Base-by-base conservation (phyloP, 2,888 invertebrate genomes). In the Drosophila macrospina region DNA sequence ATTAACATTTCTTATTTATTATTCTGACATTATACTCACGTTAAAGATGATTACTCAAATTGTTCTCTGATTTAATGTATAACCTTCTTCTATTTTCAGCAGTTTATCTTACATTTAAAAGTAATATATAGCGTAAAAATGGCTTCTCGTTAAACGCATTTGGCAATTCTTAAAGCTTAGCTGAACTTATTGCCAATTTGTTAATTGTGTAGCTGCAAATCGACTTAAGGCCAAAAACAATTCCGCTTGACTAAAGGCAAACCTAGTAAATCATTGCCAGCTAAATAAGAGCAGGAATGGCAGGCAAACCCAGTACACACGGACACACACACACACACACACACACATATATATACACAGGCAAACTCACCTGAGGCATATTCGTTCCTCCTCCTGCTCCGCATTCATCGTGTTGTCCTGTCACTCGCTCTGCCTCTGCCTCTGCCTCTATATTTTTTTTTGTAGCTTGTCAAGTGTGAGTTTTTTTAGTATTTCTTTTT, bases 331-430 rank as follows among this genome's bases (percentile, higher is more conserved):
- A 57, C 39, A 36, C 20, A 37, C 52, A 50, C 30, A 28, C 41
- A 69, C 41, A 47, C 16, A n/a, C n/a, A n/a, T n/a, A n/a, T n/a
- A n/a, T 30, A 16, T 24, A 56, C 28, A 55, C 34, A 20, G 13
- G 34, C 34, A 69, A 63, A 87, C 86, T 88, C 73, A 86, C 86
- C 86, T 87, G 64, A 86, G 82, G 78, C 87, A 86, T 59, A 86
- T 62, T 47, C 85, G 78, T 60, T 86, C 86, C 70, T 80, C 88
- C 66, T 87, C 84, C 72, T 78, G 89, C 16, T 84, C 85, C 30
- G 54, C 64, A 73, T 84, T 76, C 85, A 85, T 85, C 36, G 60
- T 74, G 61, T 65, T 72, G 47, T 67, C 47, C 45, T 74, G 68
- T 60, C 47, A 42, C 51, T n/a, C 52, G 41, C 41, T 44, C 41